A percentile compares a stretch with the other conserved stretches of the same genome.
phyloP scores from a whole-genome alignment of 2,113 vertebrate species.

The Lutjanus erythropterus region DNA sequence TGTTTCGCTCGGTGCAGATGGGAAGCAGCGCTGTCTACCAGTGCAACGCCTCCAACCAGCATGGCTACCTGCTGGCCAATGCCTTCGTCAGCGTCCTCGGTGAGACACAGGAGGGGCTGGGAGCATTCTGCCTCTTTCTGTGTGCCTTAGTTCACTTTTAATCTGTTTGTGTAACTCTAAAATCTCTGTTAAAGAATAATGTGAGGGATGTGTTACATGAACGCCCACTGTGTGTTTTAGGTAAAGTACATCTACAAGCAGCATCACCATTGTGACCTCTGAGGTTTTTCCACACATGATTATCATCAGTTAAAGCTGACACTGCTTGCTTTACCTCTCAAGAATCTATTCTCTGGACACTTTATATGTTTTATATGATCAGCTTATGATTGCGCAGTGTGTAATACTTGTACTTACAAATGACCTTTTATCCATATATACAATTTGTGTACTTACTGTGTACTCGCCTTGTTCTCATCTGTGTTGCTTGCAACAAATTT shows the following conservation, averaged over 20 bases:
- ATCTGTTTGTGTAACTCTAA: not conserved
- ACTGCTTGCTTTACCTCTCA: not conserved
- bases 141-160: too few species aligned
- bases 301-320: not conserved
- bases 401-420: not conserved
- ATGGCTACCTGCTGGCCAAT: slow-evolving; percentile 95
- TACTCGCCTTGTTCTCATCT: too few species aligned
- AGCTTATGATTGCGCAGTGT: not conserved
- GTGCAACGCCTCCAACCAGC: slow-evolving; percentile 97
- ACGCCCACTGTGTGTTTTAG: not conserved
- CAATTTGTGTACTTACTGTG: too few species aligned
- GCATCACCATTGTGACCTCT: not conserved
- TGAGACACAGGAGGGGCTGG: slow-evolving; percentile 55
- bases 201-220: not conserved
- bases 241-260: too few species aligned
- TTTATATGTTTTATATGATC: not conserved
- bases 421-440: not conserved
- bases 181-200: not conserved
- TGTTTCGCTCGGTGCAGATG: slow-evolving; percentile 94
- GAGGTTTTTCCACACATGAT: not conserved
- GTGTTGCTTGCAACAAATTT: too few species aligned
- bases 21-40: slow-evolving; percentile 96
- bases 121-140: not conserved
- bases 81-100: slow-evolving; percentile 95
- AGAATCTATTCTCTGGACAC: not conserved